Evolutionary conservation across 2,113 vertebrate species (phyloP), one percentile per base, ranked within the genome.

Genomic region (Aspidoscelis tigris): DNA sequence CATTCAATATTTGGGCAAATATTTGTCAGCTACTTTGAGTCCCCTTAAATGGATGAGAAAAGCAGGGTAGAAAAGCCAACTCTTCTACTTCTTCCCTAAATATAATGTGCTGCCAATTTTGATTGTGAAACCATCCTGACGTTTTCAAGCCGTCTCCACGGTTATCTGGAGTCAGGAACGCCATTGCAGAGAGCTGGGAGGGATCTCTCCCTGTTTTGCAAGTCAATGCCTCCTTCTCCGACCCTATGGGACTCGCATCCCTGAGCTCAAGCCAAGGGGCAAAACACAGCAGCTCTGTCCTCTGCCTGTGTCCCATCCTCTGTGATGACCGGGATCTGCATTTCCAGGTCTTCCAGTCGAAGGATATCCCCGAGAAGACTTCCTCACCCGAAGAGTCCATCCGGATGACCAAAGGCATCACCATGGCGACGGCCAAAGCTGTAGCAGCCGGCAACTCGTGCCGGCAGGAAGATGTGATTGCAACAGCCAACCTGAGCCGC

Each of bases 381-480:
- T 97, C 98, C 75, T 97, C 98, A 80, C 98, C 99, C 12, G 98
- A 99, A 88, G 98, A 99, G 92, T 99, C 99, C 26, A 99, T 98
- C 85, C 97, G 98, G 78, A 99, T 99, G 98, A 99, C 98, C 53
- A 99, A 99, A 96, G 98, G 99, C 88, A 99, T 99, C 97, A 99
- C 99, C 91, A 95, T 96, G 90, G 99, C 99, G 88, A 99, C 99
- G 1, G 97, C 98, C 94, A 99, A 99, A 95, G 98, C 99, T 0
- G 99, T 99, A 86, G 98, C 98, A n/a, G 97, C 98, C 1, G 99
- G 99, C 75, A 99, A 99, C 95, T 99, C 99, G 0, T 97, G 98
- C 87, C 96, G 98, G 89, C 99, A 99, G 95, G 98, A 99, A 82
- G 98, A 99, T 3, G 98, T 99, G 92, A 99, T 99, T 53, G 96